Base-by-base conservation (phyloP, 2,797 vertebrate species). In the Clarias fuscus region DNA sequence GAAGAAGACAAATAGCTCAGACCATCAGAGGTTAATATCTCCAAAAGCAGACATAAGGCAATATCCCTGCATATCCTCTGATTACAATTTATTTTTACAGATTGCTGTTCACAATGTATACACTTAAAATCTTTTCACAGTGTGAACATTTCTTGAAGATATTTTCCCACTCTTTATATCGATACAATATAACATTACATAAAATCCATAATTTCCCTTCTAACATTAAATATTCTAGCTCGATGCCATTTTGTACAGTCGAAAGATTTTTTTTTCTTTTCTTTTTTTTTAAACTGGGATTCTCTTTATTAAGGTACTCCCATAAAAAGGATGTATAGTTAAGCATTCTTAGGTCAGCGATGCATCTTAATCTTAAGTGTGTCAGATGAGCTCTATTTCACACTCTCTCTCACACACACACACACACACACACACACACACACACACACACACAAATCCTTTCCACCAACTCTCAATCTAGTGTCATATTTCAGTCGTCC, bases 101-200 rank as follows among this genome's bases (percentile, higher is more conserved):
- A 92, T 93, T 93, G 93, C 77, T 90, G 94, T 93, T 95, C 95
- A 95, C 96, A 96, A 95, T 94, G 84, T 68, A 91, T 94, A 95
- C 94, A 96, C 91, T 92, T 95, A 93, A 92, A 94, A 93, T 93
- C 94, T 96, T 95, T 97, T 96, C 96, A 97, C 94, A 96, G 95
- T 95, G 94, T 96, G 94, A 96, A 96, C 96, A 96, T 68, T 82
- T 96, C 96, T 87, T 85, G 75, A 94, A 95, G 92, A 95, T 91
- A 91, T 95, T 93, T 56, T 94, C 89, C 93, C 91, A 92, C 88
- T 89, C 93, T 95, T 77, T 86, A 95, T 94, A 96, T 95, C 96
- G 95, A 96, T 95, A 96, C 94, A 96, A 90, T 94, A 94, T 94
- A 95, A 96, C 96, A 96, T 96, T 95, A 91, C 95, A 90, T 91